Evolutionary conservation across 2,797 vertebrate species (phyloP).

Genomic region (Remorina albescens): DNA sequence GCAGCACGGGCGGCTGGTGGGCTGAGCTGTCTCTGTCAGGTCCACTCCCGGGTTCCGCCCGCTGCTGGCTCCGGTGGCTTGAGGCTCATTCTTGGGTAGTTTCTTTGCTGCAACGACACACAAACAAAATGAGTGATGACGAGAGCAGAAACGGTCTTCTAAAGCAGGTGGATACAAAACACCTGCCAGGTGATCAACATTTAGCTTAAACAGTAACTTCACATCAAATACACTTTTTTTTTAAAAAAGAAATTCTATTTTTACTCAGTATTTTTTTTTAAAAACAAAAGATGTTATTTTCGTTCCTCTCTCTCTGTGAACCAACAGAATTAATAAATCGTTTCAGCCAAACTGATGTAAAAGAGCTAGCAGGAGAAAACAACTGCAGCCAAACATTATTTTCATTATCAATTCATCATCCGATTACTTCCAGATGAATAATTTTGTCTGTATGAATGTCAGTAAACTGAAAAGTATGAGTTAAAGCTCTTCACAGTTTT

Average conservation of each 20-base stretch:
- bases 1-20: constrained; percentile 94
- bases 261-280: too few species aligned
- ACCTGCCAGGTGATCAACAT: not conserved
- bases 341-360: not conserved
- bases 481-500: not conserved
- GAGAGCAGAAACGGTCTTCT: not conserved
- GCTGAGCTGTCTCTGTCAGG: constrained; percentile 95
- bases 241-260: too few species aligned
- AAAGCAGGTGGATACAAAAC: not conserved
- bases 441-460: not conserved
- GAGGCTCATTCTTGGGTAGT: constrained; percentile 96
- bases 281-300: not conserved
- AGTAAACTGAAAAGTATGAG: not conserved
- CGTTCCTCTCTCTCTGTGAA: not conserved
- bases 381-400: not conserved
- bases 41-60: constrained; percentile 94
- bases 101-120: constrained; percentile 90
- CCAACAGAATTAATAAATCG: not conserved
- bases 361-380: not conserved
- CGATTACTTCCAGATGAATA: not conserved
- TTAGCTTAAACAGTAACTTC: fast-evolving
- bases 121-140: not conserved
- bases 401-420: not conserved
- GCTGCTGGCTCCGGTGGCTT: constrained; percentile 87
- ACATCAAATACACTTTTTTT: not conserved